Evolutionary conservation across 1,140 invertebrate genomes (phyloP), one percentile per base, ranked within the genome.

Genomic region (Brachionus sp.): DNA sequence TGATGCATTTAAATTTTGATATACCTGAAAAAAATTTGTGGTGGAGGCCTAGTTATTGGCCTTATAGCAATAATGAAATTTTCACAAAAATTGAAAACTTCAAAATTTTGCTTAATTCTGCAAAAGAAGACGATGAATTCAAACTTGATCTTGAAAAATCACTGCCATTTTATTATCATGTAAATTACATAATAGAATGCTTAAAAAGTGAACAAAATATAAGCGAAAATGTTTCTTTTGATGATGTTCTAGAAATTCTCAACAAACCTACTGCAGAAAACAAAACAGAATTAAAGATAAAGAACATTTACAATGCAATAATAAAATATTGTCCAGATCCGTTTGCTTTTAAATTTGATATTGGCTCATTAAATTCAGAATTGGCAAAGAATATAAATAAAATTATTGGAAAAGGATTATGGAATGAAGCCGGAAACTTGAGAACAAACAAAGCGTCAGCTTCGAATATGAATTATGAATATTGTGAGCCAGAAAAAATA

Each of bases 1-100:
- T 68, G 68, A n/a, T 70, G 35, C 4, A 39, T 39, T 39, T 39
- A 19, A 70, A 70, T 70, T 70, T 70, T 70, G 37, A 39, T 7
- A 44, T 70, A 9, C 68, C 68, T 6, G 68, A 70, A 39, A 19
- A n/a, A 39, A 19, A n/a, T 39, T 12, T 70, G n/a, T 70, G 68
- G 37, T 70, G 68, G 37, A 70, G 68, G 37, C n/a, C 13, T 5
- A n/a, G n/a, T 16, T 70, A 70, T 12, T 70, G 68, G 68, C 68
- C 68, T 13, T 70, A 70, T 33, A 70, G 4, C n/a, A 70, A 70
- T 70, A 35, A 70, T 7, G 13, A 39, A 39, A 70, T 70, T 42
- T 70, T 70, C 6, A 7, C 4, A 19, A 37, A 19, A 39, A 70
- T 70, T 25, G 68, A 70, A 39, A 16, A n/a, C 5, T 70, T 70